Base-by-base conservation (phyloP, 2,888 invertebrate genomes). In the Meiosimyza decipiens region DNA sequence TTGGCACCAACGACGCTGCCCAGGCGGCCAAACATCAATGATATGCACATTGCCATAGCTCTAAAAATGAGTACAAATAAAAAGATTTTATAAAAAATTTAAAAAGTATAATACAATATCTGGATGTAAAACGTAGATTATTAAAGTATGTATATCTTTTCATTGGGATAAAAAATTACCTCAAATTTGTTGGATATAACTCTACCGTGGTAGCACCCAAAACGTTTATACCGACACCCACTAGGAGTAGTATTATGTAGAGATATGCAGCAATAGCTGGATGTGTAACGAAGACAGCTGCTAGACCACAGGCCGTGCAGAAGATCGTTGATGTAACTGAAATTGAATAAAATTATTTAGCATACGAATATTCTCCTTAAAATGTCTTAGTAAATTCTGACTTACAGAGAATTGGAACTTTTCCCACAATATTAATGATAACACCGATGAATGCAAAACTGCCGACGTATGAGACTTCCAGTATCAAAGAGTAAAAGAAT, bases 11-110 rank as follows among this genome's bases (percentile, higher is more conserved):
- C 83, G 75, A 89, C 87, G 51, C 89, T 88, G 9, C 89, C 89
- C 52, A 82, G 71, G 9, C 89, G 84, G n/a, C 89, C 89, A 76
- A 88, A 85, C 89, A 89, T 89, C 13, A 89, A 77, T 0, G 89
- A 88, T 72, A 89, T 87, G 52, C 89, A 88, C 70, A 89, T 81
- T 33, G 89, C 89, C 89, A 89, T 89, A 52, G 87, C 89, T 79
- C 89, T 85, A 71, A 80, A 40, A 40, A n/a, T n/a, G 1, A 83
- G 73, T 40, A 40, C 1, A 9, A 2, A 9, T 7, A 40, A 63
- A 55, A 55, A 18, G 1, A 52, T 33, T 6, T 13, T 49, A 49
- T 33, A 59, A 16, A 67, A 33, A 12, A 12, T 50, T n/a, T 11
- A 28, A 4, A 4, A 18, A 63, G 15, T 4, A 12, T 28, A 4